Conservation (phyloP, 2,113 vertebrate genomes). For the Ceyx melanurus region DNA sequence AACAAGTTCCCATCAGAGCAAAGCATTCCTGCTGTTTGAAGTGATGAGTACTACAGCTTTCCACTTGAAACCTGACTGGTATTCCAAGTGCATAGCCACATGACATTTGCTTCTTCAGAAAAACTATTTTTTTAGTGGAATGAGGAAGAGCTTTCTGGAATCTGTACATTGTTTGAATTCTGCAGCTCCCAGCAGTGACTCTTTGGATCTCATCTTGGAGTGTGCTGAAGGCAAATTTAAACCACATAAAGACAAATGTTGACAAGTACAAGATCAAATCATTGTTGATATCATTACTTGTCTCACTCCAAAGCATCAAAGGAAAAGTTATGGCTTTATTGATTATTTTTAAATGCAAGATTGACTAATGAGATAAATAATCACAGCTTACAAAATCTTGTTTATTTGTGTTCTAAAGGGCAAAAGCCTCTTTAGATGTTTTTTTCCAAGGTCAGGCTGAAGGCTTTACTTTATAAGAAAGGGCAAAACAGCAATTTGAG, state of each 20-base stretch:
- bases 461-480: not conserved
- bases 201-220: not conserved
- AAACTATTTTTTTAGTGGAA: not conserved
- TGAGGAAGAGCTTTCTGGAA: not conserved
- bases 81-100: not conserved
- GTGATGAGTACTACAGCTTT: not conserved
- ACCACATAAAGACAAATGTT: conserved; percentile 31
- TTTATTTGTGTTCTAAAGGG: not conserved
- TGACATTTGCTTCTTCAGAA: not conserved
- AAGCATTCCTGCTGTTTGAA: not conserved
- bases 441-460: conserved; percentile 13
- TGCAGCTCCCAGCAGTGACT: not conserved
- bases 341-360: conserved; percentile 17
- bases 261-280: not conserved
- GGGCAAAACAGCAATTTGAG: not conserved
- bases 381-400: not conserved
- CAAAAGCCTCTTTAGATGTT: not conserved
- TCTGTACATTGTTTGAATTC: not conserved
- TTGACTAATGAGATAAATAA: conserved; percentile 23
- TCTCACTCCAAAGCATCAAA: conserved; percentile 16
- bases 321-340: not conserved
- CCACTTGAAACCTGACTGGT: not conserved
- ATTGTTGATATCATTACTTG: not conserved
- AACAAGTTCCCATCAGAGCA: not conserved
- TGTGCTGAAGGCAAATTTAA: conserved; percentile 4